These are phyloP conservation scores for Microctenopoma steveboyesi DNA, from an alignment of 2,797 vertebrate genomes.

Conservation along the genomic window DNA sequence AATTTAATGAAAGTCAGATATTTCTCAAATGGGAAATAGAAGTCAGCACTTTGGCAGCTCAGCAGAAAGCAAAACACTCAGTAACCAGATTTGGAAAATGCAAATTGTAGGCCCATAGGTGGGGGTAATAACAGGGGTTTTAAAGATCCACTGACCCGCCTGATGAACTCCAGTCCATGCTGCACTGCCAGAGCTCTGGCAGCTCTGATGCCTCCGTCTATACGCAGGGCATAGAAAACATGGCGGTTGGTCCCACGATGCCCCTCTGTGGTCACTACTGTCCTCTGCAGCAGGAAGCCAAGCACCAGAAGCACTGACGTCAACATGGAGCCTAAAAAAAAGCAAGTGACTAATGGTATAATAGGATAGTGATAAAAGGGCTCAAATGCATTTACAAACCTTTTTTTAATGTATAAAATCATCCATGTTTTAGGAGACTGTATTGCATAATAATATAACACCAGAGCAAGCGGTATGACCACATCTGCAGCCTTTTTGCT, in stretches of 20 bases:
- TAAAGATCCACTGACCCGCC: slow-evolving; percentile 92
- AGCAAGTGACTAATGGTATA: no score
- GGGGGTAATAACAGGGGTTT: slow-evolving; percentile 52
- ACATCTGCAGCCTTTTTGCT: not conserved
- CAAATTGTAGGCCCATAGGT: slow-evolving; percentile 70
- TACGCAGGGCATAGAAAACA: slow-evolving; percentile 84
- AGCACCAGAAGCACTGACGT: slow-evolving; percentile 64
- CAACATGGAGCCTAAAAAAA: slow-evolving; percentile 64
- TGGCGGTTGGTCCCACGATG: slow-evolving; percentile 89
- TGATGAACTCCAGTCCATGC: slow-evolving; percentile 90
- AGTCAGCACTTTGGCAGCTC: slow-evolving; percentile 92
- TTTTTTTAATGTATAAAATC: not conserved
- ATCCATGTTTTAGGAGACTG: not conserved
- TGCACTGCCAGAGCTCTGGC: slow-evolving; percentile 86
- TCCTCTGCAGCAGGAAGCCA: slow-evolving; percentile 84
- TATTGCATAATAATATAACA: not conserved
- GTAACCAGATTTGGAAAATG: slow-evolving; percentile 86
- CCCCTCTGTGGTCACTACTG: slow-evolving; percentile 91
- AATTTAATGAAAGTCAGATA: slow-evolving; percentile 96
- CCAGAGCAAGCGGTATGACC: not conserved
- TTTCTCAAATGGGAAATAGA: slow-evolving; percentile 89
- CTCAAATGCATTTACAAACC: no score
- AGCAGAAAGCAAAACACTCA: slow-evolving; percentile 80
- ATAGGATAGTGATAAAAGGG: no score
- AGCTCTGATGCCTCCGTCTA: slow-evolving; percentile 85